Evolutionary conservation across 2,888 invertebrate species (phyloP), one percentile per base, ranked within the genome.

Genomic region (Hipparchia sbordonii): DNA sequence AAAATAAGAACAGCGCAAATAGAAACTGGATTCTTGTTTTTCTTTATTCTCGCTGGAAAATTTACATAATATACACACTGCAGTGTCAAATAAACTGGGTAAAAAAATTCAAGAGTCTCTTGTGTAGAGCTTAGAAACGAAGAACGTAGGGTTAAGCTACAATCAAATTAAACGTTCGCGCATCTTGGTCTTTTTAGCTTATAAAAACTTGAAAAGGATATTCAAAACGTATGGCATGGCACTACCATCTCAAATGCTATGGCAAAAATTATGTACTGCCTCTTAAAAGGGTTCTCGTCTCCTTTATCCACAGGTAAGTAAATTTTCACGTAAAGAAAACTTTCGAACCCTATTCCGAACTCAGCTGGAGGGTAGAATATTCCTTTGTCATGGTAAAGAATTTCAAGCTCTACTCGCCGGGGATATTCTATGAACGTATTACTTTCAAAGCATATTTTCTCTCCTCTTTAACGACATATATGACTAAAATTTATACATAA

Each of bases 281-380:
- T 60, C n/a, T n/a, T 48, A 72, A 76, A 74, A 71, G 71, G 67
- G 63, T 71, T 61, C 57, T 71, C 67, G 60, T 67, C 63, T 67
- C 72, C 66, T 66, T 72, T 39, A 39, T 56, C 70, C 60, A 62
- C 72, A 69, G 70, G 57, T 74, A 72, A 72, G 69, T 74, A 73
- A 73, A 74, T 76, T 77, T 77, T 77, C 71, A 75, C 67, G 62
- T 59, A 72, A 72, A 71, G 63, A 74, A 77, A 77, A 75, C 69
- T 77, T 73, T 73, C 46, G 13, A 73, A 69, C 61, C 70, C 72
- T 71, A 71, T 72, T 67, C 70, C 59, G 66, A 77, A 74, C 68
- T 75, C 62, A 62, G 70, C 57, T 39, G 70, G 74, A 57, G 52
- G 71, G 71, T 73, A 66, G 56, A 75, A 70, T 66, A 69, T 69